Evolutionary conservation across 2,888 invertebrate genomes (phyloP), one percentile per base, ranked within the genome.

Genomic region (Drosophila recens): DNA sequence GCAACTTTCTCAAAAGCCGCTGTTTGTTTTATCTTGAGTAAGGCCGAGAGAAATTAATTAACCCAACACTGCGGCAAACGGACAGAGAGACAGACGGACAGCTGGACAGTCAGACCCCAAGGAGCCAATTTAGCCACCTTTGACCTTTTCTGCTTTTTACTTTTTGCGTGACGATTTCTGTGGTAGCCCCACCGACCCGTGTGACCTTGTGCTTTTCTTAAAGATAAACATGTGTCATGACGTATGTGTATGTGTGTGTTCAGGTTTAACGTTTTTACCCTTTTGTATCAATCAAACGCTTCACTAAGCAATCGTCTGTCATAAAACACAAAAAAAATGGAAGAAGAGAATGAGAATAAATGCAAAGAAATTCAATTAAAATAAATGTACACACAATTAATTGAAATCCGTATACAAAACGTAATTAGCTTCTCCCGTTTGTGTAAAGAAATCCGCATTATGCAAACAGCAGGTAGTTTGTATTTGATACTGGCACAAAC

Each of bases 41-140:
- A 67, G 73, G 72, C 69, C 69, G 27, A 82, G 56, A 53, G 63
- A 85, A 87, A 89, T 85, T 87, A 85, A 81, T 89, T 87, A 89
- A 87, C 70, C 59, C 78, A 68, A 65, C 49, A 69, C 54, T 58
- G 61, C 33, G 61, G 66, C 43, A 40, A 49, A 51, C 23, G 40
- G 63, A 56, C 62, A 62, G 43, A 34, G 52, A 23, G 45, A 56
- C 56, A 33, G 45, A 38, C 3, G 3, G 20, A 53, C 54, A 42
- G 20, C 1, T 33, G 20, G 13, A 58, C 58, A 40, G 34, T 53
- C 63, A 67, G 76, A 82, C 67, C 59, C 62, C 42, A 62, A 67
- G 72, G 72, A 58, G 72, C 53, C 67, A 67, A 63, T 69, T 54
- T 43, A 34, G 48, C 65, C 83, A 72, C 66, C 86, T 80, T 68